Evolutionary conservation across 2,797 vertebrate species (phyloP), one percentile per base, ranked within the genome.

Genomic region (Phataginus tricuspis): DNA sequence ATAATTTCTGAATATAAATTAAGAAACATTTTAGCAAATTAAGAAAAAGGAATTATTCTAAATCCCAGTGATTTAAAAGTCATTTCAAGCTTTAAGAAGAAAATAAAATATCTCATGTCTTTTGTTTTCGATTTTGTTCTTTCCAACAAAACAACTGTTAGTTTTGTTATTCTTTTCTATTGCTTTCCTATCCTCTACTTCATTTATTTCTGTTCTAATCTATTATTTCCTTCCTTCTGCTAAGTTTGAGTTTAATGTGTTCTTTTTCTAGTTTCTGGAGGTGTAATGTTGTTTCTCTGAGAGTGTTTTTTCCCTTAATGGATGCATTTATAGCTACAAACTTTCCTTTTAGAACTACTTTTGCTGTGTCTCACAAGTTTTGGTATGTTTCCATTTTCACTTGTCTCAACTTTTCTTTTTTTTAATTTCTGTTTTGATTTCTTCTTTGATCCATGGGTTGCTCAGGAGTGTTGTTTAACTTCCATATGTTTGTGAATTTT

Each of bases 1-100:
- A 25, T 91, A 25, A 86, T 93, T 96, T 80, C 57, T 79, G 10
- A 37, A 75, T 89, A 66, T 79, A 84, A 91, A 77, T 94, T 95
- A 57, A 94, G 49, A 90, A 85, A 63, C 14, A 85, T 64, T 85
- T 80, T 86, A 86, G 53, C 13, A 74, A 64, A 68, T 91, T 71
- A 85, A 72, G 29, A 68, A 57, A 42, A 18, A 39, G 71, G 39
- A 71, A 16, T 27, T 57, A 49, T 82, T 75, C 74, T 61, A 82
- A 77, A 49, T 66, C 16, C 5, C 34, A 86, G 0, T 82, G 14
- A 79, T 27, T 89, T 66, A 53, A 92, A 90, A 90, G 75, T n/a
- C 84, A 61, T 39, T 84, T 82, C 31, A 31, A 66, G 57, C n/a
- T 83, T 19, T 96, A 19, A 23, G 59, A 95, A 74, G 57, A 80